These are phyloP conservation scores for Pharmacophagus antenor DNA, from an alignment of 2,888 invertebrate species.

Conservation along the genomic window DNA sequence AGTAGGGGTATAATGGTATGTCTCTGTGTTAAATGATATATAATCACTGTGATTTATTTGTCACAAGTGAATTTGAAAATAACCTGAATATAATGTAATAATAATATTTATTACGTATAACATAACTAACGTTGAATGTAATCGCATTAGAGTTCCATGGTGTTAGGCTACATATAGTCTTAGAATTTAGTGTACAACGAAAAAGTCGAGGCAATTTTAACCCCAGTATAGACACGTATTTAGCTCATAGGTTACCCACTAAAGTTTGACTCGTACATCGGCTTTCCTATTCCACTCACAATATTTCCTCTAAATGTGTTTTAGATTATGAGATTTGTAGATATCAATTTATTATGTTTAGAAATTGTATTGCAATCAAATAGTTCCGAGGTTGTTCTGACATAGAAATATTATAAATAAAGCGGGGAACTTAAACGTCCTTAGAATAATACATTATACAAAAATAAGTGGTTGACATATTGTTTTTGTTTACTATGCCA, in stretches of 20 bases:
- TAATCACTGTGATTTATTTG: conserved; percentile 35
- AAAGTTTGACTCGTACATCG: not conserved
- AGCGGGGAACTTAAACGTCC: conserved; percentile 22
- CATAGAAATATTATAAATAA: conserved; percentile 17
- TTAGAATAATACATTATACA: not conserved
- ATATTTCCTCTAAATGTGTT: not conserved
- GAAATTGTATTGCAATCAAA: not conserved
- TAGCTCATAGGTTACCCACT: conserved; percentile 12
- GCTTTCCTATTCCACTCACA: not conserved
- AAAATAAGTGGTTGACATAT: not conserved
- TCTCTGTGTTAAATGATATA: conserved; percentile 42
- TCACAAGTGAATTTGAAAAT: conserved; percentile 19
- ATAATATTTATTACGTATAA: conserved; percentile 10
- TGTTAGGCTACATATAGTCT: conserved; percentile 17
- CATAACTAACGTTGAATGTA: conserved; percentile 2
- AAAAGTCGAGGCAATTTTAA: conserved; percentile 14
- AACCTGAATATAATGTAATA: conserved; percentile 9
- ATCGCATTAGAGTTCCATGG: conserved; percentile 4
- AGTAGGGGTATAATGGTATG: conserved; percentile 58
- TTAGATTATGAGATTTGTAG: not conserved
- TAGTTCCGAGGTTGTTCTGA: not conserved
- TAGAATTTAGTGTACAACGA: conserved; percentile 28
- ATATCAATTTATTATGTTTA: not conserved
- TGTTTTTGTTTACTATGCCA: not conserved
- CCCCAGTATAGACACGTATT: conserved; percentile 28